These are phyloP conservation scores for Peromyscus melanophrys DNA, from an alignment of 2,797 vertebrate genomes.

Conservation along the genomic window DNA sequence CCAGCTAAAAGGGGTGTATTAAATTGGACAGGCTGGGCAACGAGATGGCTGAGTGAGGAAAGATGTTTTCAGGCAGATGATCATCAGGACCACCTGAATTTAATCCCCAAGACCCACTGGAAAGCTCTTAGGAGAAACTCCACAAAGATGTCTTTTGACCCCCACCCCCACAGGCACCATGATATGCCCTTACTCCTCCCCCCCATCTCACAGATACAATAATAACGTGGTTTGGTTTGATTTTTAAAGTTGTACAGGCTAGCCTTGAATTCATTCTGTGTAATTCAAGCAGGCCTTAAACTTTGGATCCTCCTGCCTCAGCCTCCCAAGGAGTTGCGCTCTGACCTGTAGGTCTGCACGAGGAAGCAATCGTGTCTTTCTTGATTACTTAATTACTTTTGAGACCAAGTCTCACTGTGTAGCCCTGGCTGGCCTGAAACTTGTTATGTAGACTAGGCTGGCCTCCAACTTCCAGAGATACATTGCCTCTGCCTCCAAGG, in stretches of 20 bases:
- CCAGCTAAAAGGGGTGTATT: background rate
- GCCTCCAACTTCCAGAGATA: background rate
- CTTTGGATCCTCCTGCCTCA: background rate
- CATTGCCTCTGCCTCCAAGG: background rate
- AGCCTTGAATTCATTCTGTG: background rate
- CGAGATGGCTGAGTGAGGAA: too few species aligned
- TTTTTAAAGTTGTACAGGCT: background rate
- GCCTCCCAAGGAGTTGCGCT: background rate
- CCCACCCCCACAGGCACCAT: background rate
- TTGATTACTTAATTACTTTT: background rate
- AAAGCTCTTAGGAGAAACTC: background rate
- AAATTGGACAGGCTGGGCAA: background rate
- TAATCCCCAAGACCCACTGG: background rate
- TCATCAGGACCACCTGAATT: background rate
- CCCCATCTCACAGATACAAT: background rate
- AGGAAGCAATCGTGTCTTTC: background rate
- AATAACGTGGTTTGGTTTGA: background rate
- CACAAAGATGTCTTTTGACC: background rate
- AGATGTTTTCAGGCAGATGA: background rate
- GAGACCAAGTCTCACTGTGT: background rate
- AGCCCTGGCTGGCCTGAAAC: background rate
- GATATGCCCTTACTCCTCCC: background rate
- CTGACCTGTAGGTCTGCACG: background rate
- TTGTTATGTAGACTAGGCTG: background rate
- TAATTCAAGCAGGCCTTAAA: background rate